Evolutionary conservation across 2,888 invertebrate genomes (phyloP).

Genomic region (Hedychridium roseum): DNA sequence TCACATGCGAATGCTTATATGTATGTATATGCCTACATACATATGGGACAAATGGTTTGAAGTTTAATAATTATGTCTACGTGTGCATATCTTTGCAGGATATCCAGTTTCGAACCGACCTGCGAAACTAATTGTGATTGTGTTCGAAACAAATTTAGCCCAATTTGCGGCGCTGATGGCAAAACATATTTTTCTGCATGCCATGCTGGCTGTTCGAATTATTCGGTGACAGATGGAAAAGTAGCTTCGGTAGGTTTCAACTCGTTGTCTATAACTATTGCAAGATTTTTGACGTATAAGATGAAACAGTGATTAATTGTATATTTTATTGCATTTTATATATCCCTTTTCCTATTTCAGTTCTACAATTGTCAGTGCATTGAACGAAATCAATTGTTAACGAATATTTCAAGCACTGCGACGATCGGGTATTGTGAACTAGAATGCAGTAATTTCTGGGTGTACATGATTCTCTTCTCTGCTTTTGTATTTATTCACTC

Average conservation of each 20-base stretch:
- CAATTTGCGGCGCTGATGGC: conserved; percentile 85
- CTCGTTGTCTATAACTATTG: background rate
- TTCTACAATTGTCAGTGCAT: conserved; percentile 67
- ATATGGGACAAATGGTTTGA: too few relatives aligned
- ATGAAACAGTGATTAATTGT: too few relatives aligned
- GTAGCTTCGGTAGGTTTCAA: conserved; percentile 59
- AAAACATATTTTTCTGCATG: conserved; percentile 89
- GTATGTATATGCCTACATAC: too few relatives aligned
- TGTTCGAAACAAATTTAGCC: conserved; percentile 79
- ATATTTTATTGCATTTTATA: background rate
- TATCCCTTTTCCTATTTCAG: conserved; percentile 49
- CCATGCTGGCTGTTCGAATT: conserved; percentile 83
- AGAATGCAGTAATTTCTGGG: conserved; percentile 80
- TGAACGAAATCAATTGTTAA: conserved; percentile 43
- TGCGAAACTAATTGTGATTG: conserved; percentile 80
- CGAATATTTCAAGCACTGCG: conserved; percentile 66
- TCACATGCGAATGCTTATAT: too few relatives aligned
- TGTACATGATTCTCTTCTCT: conserved; percentile 85
- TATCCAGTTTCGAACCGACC: conserved; percentile 65
- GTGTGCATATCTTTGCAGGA: conserved; percentile 39
- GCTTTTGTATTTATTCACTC: conserved; percentile 91
- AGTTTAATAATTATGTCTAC: too few relatives aligned
- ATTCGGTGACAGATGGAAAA: conserved; percentile 70
- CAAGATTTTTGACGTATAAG: background rate
- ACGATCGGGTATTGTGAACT: conserved; percentile 82